Base-by-base conservation (phyloP, 2,888 invertebrate species). In the Drosophila atroscutellata region DNA sequence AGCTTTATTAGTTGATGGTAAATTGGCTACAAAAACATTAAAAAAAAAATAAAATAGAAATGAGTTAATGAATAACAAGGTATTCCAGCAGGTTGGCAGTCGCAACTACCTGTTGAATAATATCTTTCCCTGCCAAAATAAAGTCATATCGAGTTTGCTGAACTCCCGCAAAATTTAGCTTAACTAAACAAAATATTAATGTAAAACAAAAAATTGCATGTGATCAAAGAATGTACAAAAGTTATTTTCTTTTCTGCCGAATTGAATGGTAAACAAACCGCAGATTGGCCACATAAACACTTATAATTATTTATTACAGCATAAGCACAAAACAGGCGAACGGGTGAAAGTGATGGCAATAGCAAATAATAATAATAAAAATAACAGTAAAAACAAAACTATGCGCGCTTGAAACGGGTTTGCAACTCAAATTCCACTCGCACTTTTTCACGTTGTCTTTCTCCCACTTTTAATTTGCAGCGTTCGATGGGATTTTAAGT, bases 91-190 rank as follows among this genome's bases (percentile, higher is more conserved):
- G 51, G 36, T 74, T 73, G 62, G 34, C 51, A 20, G 28, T 28
- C 26, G 39, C 56, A 64, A 59, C 52, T 60, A 62, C 66, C 34
- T 51, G 61, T 57, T 56, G 28, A 36, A 26, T 36, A 54, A 28
- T 4, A 20, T n/a, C 47, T n/a, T 9, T 26, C 37, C 37, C 20
- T 7, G 37, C 2, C 1, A 1, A 5, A n/a, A 20, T 24, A 24
- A 52, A 80, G 78, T 81, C 80, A 76, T 83, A 86, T 89, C 84
- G 47, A 37, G 55, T 42, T 73, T 60, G 60, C 60, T 61, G 50
- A 73, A n/a, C 42, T 26, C 52, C 45, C 9, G 18, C 4, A 56
- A 42, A 26, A 65, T 72, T 32, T n/a, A 39, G 75, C 68, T 60
- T 52, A 50, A 39, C 64, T 45, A 34, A 54, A 57, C 74, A 42